Evolutionary conservation across 2,113 vertebrate species (phyloP), one percentile per base, ranked within the genome.

Genomic region (Eptesicus fuscus): DNA sequence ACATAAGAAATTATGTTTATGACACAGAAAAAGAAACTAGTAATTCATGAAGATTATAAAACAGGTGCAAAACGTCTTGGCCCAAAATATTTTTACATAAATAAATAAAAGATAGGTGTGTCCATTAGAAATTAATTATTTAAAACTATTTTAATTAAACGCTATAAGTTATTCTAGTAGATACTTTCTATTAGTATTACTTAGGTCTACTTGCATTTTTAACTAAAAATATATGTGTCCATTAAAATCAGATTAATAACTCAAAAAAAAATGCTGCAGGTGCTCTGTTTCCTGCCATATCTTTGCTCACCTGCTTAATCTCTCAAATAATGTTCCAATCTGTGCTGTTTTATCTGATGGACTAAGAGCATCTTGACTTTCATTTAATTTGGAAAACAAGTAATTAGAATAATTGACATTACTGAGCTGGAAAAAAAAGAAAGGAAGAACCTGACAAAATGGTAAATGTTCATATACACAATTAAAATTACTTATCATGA

Each of bases 241-340:
- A 18, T 47, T 91, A 83, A 93, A 87, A 90, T 76, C 35, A 73
- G 78, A 90, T 77, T 53, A 67, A 14, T 65, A 95, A 80, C 23
- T 79, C 22, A 88, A 67, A 49, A 67, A 23, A 35, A 17, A 79
- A 61, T 76, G 14, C 20, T 83, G 25, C 0, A 80, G 2, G 4
- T 61, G 79, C 40, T 89, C 90, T 84, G 73, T 71, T 94, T 51
- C 76, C 28, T 87, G 61, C 73, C 84, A 85, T 79, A 93, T 74
- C 70, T 92, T 22, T 91, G n/a, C 92, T 93, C 97, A 97, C 97
- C 96, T 93, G 61, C 98, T 98, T 92, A 97, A 87, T 40, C 96
- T 83, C 4, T 97, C 91, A 10, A 97, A 96, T 76, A 97, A 88
- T 84, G 86, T 90, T 98, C 96, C 96, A 97, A 96, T 98, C 94